phyloP scores from a whole-genome alignment of 1,140 invertebrate genomes.

The Diprion similis region DNA sequence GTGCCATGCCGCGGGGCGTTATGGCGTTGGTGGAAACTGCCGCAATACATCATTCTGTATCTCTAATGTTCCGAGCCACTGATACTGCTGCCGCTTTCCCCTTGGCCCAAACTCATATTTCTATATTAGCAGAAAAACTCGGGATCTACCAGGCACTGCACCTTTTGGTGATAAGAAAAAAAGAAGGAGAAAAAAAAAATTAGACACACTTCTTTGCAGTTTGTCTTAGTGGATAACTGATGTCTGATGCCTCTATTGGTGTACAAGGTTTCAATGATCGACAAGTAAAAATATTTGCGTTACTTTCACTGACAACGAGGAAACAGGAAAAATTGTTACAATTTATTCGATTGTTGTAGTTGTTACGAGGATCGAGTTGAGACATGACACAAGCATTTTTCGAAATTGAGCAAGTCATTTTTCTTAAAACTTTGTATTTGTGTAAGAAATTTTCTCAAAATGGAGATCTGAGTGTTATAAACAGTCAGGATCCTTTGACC shows the following conservation, averaged over 20 bases:
- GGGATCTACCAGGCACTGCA: background rate
- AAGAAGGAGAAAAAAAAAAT: background rate
- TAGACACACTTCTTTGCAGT: background rate
- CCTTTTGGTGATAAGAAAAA: background rate
- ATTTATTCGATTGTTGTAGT: background rate
- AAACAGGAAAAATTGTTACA: background rate
- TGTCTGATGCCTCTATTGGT: too few species aligned
- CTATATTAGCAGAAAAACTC: constrained; percentile 1
- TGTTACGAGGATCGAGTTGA: too few species aligned
- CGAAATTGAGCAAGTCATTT: background rate
- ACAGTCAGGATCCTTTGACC: too few species aligned
- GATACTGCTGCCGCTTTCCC: background rate
- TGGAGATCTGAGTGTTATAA: background rate
- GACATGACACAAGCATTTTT: too few species aligned
- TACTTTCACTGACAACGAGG: background rate
- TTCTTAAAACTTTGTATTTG: background rate
- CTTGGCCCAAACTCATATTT: background rate
- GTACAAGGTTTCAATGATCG: too few species aligned
- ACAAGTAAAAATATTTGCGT: too few species aligned
- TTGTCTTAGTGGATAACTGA: too few species aligned
- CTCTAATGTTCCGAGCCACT: background rate
- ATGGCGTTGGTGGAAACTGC: background rate
- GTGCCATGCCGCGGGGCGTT: background rate
- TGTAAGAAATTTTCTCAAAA: background rate
- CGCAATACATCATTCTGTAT: constrained; percentile 3